phyloP scores from a whole-genome alignment of 1,140 invertebrate species.

The Sycophaga agraensis region DNA sequence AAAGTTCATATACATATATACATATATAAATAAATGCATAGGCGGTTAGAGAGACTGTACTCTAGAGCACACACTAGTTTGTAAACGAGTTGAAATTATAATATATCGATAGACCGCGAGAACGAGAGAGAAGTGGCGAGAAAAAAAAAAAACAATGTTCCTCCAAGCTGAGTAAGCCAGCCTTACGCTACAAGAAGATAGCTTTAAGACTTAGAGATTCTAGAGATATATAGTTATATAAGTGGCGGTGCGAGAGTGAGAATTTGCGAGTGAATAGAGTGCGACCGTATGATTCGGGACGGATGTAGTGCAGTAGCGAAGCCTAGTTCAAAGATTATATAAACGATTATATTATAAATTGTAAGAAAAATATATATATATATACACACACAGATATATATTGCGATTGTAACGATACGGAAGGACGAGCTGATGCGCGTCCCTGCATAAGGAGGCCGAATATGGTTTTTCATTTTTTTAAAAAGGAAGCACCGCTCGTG shows the following conservation, averaged over 20 bases:
- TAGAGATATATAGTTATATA: constrained; percentile 22
- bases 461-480: constrained; percentile 26
- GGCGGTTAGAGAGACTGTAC: too few species aligned
- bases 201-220: constrained; percentile 29
- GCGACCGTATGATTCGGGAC: constrained; percentile 18
- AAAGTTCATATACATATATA: constrained; percentile 24
- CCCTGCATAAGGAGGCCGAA: neutral
- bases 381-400: too few species aligned
- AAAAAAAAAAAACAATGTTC: constrained; percentile 59
- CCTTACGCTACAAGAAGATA: constrained; percentile 42
- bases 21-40: too few species aligned
- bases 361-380: too few species aligned
- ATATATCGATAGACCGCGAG: constrained; percentile 41
- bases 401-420: too few species aligned
- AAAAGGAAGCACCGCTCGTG: constrained; percentile 17
- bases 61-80: constrained; percentile 25
- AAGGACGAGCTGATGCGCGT: too few species aligned
- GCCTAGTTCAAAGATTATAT: neutral
- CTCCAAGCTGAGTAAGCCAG: constrained; percentile 57
- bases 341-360: constrained; percentile 2
- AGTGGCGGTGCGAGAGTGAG: too few species aligned
- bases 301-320: constrained; percentile 17
- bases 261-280: too few species aligned
- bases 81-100: constrained; percentile 26
- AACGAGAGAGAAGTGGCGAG: too few species aligned